These are phyloP conservation scores for Melanotaenia trifasciata DNA, from an alignment of 2,797 vertebrate species.

Conservation along the genomic window DNA sequence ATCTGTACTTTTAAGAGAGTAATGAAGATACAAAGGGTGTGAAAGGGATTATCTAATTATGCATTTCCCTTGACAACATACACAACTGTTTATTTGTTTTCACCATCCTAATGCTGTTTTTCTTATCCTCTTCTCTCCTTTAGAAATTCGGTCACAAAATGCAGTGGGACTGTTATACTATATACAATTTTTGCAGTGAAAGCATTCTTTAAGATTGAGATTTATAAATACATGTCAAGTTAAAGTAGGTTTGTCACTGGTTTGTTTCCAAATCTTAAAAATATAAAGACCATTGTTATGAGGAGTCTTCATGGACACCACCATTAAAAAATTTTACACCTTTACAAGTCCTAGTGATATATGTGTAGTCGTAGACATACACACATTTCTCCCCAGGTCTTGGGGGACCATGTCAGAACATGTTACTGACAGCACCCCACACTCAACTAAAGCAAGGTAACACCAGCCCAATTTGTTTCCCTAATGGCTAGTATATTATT, in stretches of 20 bases:
- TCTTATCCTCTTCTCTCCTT: not conserved
- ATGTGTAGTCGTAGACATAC: slow-evolving; percentile 14
- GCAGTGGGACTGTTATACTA: not conserved
- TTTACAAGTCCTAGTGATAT: not conserved
- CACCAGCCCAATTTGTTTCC: slow-evolving; percentile 78
- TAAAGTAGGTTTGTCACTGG: not conserved
- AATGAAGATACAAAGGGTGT: no score
- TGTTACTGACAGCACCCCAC: slow-evolving; percentile 78
- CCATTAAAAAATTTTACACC: slow-evolving; percentile 7
- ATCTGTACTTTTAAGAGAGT: not conserved
- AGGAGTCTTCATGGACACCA: not conserved
- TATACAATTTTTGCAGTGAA: no score
- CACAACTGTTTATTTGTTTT: no score
- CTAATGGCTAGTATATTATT: slow-evolving; percentile 83
- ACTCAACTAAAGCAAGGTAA: slow-evolving; percentile 69
- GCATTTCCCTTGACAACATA: no score
- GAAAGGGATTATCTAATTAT: no score
- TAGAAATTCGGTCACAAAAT: not conserved
- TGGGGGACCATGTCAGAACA: slow-evolving; percentile 77
- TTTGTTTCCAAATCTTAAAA: not conserved
- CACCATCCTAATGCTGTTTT: no score
- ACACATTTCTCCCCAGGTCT: slow-evolving; percentile 62
- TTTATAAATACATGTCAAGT: not conserved
- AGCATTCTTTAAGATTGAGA: no score
- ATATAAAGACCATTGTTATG: not conserved